These are phyloP conservation scores for Tridacna gigas DNA, from an alignment of 2,888 invertebrate species.

Conservation along the genomic window DNA sequence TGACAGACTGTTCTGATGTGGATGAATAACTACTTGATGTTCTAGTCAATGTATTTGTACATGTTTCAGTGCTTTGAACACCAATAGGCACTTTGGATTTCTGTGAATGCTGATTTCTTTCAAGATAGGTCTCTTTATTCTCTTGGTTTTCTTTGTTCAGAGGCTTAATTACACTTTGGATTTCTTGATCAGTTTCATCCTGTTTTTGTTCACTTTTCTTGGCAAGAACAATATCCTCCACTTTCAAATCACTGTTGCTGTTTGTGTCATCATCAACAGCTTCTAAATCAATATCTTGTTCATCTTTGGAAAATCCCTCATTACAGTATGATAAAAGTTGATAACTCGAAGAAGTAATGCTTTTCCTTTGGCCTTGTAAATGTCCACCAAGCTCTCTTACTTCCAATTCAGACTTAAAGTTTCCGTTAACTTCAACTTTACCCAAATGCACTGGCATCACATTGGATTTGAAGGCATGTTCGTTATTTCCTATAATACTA, in stretches of 20 bases:
- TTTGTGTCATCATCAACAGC: not conserved
- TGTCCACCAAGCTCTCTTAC: not conserved
- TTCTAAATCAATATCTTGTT: not conserved
- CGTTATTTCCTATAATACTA: not conserved
- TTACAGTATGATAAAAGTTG: constrained; percentile 26
- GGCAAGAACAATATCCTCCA: not conserved
- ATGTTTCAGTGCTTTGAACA: constrained; percentile 6
- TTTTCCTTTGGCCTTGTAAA: not conserved
- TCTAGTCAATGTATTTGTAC: not conserved
- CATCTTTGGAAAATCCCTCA: constrained; percentile 25
- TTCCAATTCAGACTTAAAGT: not conserved
- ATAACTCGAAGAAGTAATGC: constrained; percentile 14
- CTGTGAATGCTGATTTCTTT: not conserved
- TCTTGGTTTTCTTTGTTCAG: constrained; percentile 7
- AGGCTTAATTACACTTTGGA: constrained; percentile 1
- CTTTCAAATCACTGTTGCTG: not conserved
- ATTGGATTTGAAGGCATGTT: not conserved
- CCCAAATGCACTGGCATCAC: not conserved
- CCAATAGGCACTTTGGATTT: not conserved
- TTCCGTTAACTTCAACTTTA: not conserved
- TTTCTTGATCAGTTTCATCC: constrained; percentile 2
- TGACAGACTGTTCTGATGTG: constrained; percentile 14
- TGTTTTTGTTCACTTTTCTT: not conserved
- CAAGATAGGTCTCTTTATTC: not conserved
- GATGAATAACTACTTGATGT: constrained; percentile 10